Conservation (phyloP, 2,113 vertebrate genomes). For the Columbina picui region DNA sequence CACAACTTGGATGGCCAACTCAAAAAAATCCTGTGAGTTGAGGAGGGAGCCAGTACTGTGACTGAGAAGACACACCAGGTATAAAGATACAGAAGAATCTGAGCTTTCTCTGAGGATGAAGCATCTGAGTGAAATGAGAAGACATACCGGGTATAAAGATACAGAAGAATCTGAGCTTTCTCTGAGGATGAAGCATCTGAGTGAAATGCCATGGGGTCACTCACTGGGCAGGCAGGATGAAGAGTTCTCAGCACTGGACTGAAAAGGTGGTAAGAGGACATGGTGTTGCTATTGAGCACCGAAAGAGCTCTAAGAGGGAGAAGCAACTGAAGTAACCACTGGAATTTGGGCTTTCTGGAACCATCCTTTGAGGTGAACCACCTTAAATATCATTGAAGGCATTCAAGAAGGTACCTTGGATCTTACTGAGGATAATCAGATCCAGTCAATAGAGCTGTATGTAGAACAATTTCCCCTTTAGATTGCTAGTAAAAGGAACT, state of each 20-base stretch:
- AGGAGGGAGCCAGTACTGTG: not conserved
- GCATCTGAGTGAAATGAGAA: not conserved
- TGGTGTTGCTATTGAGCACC: not conserved
- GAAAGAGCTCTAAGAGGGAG: not conserved
- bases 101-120: not conserved
- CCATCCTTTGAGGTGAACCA: not conserved
- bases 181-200: not conserved
- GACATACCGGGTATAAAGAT: not conserved
- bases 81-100: not conserved
- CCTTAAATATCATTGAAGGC: not conserved
- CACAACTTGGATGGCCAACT: not conserved
- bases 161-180: not conserved
- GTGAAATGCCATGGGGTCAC: accelerated
- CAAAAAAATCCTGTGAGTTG: not conserved
- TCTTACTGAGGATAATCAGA: not conserved
- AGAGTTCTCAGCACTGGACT: not conserved
- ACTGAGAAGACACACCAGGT: not conserved
- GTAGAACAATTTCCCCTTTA: not conserved
- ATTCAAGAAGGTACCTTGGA: not conserved
- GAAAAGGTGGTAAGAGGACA: not conserved
- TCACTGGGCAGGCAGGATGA: accelerated
- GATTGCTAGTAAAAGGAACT: not conserved
- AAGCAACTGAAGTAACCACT: not conserved
- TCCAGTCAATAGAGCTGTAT: not conserved
- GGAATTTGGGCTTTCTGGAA: not conserved